These are phyloP conservation scores for Auanema freiburgensis DNA, from an alignment of 2,888 invertebrate species.

Conservation along the genomic window DNA sequence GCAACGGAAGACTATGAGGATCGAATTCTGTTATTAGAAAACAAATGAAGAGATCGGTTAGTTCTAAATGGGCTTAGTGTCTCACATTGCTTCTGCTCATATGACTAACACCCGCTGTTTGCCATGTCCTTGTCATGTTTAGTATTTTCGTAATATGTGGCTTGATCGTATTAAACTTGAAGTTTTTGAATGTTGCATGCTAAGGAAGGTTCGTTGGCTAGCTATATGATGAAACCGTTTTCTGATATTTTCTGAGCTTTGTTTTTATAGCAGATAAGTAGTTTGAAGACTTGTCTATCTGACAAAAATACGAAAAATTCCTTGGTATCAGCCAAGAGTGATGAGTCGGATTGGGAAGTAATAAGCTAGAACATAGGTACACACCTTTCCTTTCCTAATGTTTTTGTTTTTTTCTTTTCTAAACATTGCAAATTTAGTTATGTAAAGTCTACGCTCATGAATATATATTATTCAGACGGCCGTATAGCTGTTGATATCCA, in stretches of 20 bases:
- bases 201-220: too few relatives aligned
- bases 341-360: constrained; percentile 8
- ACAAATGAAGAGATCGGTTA: too few relatives aligned
- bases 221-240: too few relatives aligned
- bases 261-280: constrained; percentile 1
- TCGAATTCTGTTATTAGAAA: too few relatives aligned
- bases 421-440: too few relatives aligned
- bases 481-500: too few relatives aligned
- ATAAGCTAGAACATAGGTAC: neutral
- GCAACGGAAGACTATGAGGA: too few relatives aligned
- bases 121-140: neutral
- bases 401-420: too few relatives aligned
- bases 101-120: constrained; percentile 4
- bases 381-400: too few relatives aligned
- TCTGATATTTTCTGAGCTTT: neutral
- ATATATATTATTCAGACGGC: too few relatives aligned
- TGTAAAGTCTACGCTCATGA: too few relatives aligned
- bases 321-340: neutral
- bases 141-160: neutral
- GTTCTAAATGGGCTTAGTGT: neutral
- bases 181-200: too few relatives aligned
- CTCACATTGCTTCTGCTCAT: neutral
- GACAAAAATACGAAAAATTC: neutral
- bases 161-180: neutral
- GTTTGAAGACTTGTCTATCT: neutral